These are phyloP conservation scores for Graphium colonna DNA, from an alignment of 2,888 invertebrate genomes.

Conservation along the genomic window DNA sequence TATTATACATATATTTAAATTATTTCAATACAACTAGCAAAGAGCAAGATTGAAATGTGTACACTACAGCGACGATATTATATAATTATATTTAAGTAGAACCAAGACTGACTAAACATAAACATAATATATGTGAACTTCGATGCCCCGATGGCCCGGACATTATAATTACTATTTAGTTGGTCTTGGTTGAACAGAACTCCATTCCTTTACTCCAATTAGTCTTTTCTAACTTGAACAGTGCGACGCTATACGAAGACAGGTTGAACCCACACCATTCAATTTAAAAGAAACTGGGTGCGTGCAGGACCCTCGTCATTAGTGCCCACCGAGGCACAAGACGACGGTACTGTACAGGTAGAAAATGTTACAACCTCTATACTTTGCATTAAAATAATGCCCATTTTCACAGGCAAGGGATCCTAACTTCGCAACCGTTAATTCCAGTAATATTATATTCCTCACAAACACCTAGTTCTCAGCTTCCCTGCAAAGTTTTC, in stretches of 20 bases:
- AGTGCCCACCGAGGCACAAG: conserved; percentile 45
- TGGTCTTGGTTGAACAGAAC: conserved; percentile 81
- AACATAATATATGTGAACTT: conserved; percentile 51
- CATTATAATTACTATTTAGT: conserved; percentile 74
- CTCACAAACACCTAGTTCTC: conserved; percentile 74
- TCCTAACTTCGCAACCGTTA: conserved; percentile 72
- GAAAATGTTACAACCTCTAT: conserved; percentile 89
- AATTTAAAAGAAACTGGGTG: conserved; percentile 63
- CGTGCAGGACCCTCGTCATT: conserved; percentile 67
- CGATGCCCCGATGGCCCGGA: conserved; percentile 50
- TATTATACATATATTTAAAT: conserved; percentile 51
- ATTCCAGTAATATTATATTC: conserved; percentile 66
- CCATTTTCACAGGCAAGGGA: conserved; percentile 86
- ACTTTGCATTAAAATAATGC: conserved; percentile 96
- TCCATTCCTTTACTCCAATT: conserved; percentile 76
- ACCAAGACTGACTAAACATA: conserved; percentile 80
- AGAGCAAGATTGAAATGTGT: conserved; percentile 15
- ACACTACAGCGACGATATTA: conserved; percentile 22
- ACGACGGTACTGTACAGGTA: conserved; percentile 72
- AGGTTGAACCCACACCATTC: conserved; percentile 76
- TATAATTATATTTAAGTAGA: conserved; percentile 14
- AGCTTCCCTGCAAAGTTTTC: conserved; percentile 79
- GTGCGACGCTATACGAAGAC: conserved; percentile 66
- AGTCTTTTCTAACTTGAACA: conserved; percentile 80
- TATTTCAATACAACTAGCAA: conserved; percentile 21